Evolutionary conservation across 2,888 invertebrate species (phyloP).

Genomic region (Penaeus monodon): DNA sequence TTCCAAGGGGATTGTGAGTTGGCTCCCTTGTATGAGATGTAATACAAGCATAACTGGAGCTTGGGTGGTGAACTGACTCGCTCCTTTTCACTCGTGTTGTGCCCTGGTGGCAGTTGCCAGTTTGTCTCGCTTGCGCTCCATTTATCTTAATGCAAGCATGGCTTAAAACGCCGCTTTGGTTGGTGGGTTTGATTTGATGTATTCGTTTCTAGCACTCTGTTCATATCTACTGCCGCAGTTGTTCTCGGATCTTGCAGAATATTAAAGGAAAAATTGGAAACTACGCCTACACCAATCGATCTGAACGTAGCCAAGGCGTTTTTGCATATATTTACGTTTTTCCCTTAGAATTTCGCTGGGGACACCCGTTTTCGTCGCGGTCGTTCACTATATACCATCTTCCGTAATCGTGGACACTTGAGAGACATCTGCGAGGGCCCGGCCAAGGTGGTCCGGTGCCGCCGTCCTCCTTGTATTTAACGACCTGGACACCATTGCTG

Average conservation of each 20-base stretch:
- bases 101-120: background rate
- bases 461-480: too few species aligned
- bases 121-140: background rate
- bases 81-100: background rate
- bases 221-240: background rate
- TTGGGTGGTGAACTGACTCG: conserved; percentile 4
- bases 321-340: conserved; percentile 47
- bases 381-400: background rate
- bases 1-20: too few species aligned
- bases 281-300: conserved; percentile 30
- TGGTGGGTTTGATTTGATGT: background rate
- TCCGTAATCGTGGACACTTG: background rate
- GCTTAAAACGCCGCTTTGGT: background rate
- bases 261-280: conserved; percentile 21
- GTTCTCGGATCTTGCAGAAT: background rate
- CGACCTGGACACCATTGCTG: too few species aligned
- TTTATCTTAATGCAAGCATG: background rate
- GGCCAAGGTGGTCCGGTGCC: background rate
- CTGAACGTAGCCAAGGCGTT: conserved; percentile 35
- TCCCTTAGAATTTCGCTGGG: conserved; percentile 16
- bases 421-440: conserved; percentile 5
- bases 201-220: background rate
- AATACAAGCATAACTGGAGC: conserved; percentile 1
- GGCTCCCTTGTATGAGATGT: too few species aligned
- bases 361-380: conserved; percentile 10